A percentile compares a stretch with the other conserved stretches of the same genome.
Evolutionary conservation across 2,888 invertebrate species (phyloP).

Genomic region (Catocala fraxini): DNA sequence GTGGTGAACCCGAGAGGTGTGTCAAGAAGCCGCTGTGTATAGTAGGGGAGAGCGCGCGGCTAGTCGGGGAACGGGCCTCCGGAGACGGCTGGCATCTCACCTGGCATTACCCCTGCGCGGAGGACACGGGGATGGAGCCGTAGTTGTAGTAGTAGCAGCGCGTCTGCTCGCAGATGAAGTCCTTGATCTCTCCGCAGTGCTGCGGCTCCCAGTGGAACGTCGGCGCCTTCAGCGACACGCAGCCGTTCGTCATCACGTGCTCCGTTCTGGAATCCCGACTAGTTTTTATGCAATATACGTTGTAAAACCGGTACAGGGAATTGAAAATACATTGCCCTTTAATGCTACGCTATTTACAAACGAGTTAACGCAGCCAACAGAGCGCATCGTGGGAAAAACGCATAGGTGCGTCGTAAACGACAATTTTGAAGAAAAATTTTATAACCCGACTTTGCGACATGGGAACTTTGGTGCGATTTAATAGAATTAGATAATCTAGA

Average conservation of each 20-base stretch:
- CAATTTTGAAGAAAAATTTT: slow-evolving; percentile 54
- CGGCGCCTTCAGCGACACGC: slow-evolving; percentile 93
- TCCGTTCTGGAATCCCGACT: slow-evolving; percentile 87
- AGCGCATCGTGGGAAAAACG: slow-evolving; percentile 58
- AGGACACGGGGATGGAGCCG: slow-evolving; percentile 95
- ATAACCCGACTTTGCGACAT: slow-evolving; percentile 21
- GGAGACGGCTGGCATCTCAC: slow-evolving; percentile 90
- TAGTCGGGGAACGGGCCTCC: slow-evolving; percentile 84
- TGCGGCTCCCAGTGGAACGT: slow-evolving; percentile 94
- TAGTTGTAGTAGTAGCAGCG: slow-evolving; percentile 97
- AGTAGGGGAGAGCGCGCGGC: slow-evolving; percentile 73
- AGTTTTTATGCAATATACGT: slow-evolving; percentile 72
- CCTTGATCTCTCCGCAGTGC: slow-evolving; percentile 94
- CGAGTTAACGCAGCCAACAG: slow-evolving; percentile 52
- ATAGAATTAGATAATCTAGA: slow-evolving; percentile 13
- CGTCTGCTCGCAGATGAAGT: slow-evolving; percentile 96
- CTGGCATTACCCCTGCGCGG: slow-evolving; percentile 96
- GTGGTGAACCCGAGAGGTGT: slow-evolving; percentile 31
- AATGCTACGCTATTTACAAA: slow-evolving; percentile 52
- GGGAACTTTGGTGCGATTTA: slow-evolving; percentile 20
- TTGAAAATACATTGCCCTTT: slow-evolving; percentile 55
- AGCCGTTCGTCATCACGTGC: slow-evolving; percentile 89
- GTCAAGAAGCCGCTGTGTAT: slow-evolving; percentile 38
- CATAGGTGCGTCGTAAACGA: slow-evolving; percentile 29
- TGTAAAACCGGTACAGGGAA: slow-evolving; percentile 50